Evolutionary conservation across 2,797 vertebrate genomes (phyloP), one percentile per base, ranked within the genome.

Genomic region (Sphenodon punctatus): DNA sequence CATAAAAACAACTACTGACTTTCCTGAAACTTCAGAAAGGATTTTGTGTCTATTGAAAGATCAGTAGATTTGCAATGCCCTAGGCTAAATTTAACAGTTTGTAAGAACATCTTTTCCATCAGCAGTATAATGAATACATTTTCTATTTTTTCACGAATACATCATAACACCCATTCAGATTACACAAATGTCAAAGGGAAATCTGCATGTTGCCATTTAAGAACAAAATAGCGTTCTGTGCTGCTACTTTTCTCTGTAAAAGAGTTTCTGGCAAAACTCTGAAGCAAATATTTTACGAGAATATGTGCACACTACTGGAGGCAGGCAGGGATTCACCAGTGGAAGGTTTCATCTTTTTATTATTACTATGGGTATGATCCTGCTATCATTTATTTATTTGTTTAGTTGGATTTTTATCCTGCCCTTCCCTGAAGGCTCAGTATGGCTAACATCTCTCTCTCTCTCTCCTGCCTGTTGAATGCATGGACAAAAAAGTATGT

Each of bases 41-140:
- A 92, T 92, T 88, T 86, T n/a, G n/a, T n/a, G n/a, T n/a, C n/a
- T n/a, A 82, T 78, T 92, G 88, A 91, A 90, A 86, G 67, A 79
- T 80, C 79, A 23, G 45, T 48, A 92, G 84, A 89, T 89, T n/a
- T n/a, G n/a, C 84, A 74, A 77, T 48, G 78, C 65, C 67, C 78
- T 49, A 73, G 66, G 67, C 71, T 69, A 65, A 69, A 56, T 69
- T 67, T 79, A 78, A 61, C 25, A 78, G 68, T 27, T 80, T 36
- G 48, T 68, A 77, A 87, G 83, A 83, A 61, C 67, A 89, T 59
- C 69, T 82, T 87, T 80, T 76, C 72, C 75, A 53, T 12, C 80
- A 45, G 85, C 23, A 38, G 64, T 72, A 65, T 23, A 66, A 59
- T 68, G 67, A 55, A n/a, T 27, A 64, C 25, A 27, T 20, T 38